Base-by-base conservation (phyloP, 2,888 invertebrate species). In the Yponomeuta cagnagella region DNA sequence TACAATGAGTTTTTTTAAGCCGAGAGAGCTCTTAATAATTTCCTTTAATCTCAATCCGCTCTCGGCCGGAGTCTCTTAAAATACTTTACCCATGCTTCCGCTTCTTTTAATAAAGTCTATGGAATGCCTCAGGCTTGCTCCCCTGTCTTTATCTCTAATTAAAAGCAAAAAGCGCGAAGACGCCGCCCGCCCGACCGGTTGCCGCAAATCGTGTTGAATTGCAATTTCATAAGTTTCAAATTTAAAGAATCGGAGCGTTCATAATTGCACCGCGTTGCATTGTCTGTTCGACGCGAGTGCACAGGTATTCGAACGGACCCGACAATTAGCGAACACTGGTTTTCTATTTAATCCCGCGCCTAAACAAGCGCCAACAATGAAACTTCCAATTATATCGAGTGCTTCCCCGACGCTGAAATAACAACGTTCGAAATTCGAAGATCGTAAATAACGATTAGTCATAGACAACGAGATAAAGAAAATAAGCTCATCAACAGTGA, bases 11-110 rank as follows among this genome's bases (percentile, higher is more conserved):
- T 85, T 87, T 82, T 79, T 85, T 78, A 77, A 74, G 74, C 69
- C 43, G 77, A 77, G 79, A 87, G 88, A 82, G 90, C 90, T 88
- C 90, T 90, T 90, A 83, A 89, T 90, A 90, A 91, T 91, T 89
- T 92, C 91, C 91, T 92, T 90, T 89, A 91, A 70, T 91, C 85
- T 81, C 86, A 84, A 87, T 88, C 88, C 87, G 85, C 89, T 87
- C 87, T 83, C 85, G 88, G 81, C 88, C 86, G 80, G 87, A 58
- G 85, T 86, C 89, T 89, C 91, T 91, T 89, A 92, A 92, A 92
- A 92, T 92, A 91, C 92, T 85, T 58, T 90, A 88, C 88, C 91
- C 90, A 86, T 80, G 82, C 92, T 91, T 92, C 92, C 92, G 92
- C 86, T 91, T 89, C 92, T 91, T 91, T 89, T 90, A 91, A 90